A percentile compares a stretch with the other conserved stretches of the same genome.
These are phyloP conservation scores for Neoitamus cyanurus DNA, from an alignment of 2,888 invertebrate genomes.

Conservation along the genomic window DNA sequence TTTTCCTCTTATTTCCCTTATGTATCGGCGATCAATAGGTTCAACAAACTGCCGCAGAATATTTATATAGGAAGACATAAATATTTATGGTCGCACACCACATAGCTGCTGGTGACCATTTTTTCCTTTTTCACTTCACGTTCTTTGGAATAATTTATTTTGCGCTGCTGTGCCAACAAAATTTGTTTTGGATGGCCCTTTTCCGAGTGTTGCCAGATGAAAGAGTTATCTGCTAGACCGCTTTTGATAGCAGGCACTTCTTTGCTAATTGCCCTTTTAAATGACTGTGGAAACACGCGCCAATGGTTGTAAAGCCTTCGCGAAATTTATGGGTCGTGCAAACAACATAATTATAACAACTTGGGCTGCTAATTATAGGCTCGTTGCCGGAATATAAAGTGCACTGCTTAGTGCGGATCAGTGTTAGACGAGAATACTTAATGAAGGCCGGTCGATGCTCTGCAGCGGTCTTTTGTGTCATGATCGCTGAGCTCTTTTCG, in stretches of 20 bases:
- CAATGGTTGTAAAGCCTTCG: not conserved
- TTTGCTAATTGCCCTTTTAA: not conserved
- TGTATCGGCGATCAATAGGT: slow-evolving; percentile 21
- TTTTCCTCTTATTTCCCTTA: slow-evolving; percentile 11
- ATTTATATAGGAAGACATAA: slow-evolving; percentile 42
- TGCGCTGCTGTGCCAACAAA: slow-evolving; percentile 5
- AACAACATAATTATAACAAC: slow-evolving; percentile 27
- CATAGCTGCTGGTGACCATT: slow-evolving; percentile 30
- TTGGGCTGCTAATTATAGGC: slow-evolving; percentile 11
- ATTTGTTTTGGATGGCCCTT: not conserved
- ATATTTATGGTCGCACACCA: slow-evolving; percentile 29
- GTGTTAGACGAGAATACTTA: slow-evolving; percentile 17
- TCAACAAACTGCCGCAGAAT: slow-evolving; percentile 33
- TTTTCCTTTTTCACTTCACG: not conserved
- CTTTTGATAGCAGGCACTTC: not conserved
- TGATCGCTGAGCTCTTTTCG: not conserved
- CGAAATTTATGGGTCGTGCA: not conserved
- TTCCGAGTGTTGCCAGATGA: not conserved
- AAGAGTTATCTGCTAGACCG: not conserved
- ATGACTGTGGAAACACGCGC: not conserved
- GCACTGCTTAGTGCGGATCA: not conserved
- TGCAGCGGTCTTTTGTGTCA: slow-evolving; percentile 1
- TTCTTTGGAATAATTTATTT: slow-evolving; percentile 27
- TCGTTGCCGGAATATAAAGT: slow-evolving; percentile 22
- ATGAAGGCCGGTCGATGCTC: slow-evolving; percentile 26